phyloP scores from a whole-genome alignment of 2,113 vertebrate genomes.

The Lota lota region DNA sequence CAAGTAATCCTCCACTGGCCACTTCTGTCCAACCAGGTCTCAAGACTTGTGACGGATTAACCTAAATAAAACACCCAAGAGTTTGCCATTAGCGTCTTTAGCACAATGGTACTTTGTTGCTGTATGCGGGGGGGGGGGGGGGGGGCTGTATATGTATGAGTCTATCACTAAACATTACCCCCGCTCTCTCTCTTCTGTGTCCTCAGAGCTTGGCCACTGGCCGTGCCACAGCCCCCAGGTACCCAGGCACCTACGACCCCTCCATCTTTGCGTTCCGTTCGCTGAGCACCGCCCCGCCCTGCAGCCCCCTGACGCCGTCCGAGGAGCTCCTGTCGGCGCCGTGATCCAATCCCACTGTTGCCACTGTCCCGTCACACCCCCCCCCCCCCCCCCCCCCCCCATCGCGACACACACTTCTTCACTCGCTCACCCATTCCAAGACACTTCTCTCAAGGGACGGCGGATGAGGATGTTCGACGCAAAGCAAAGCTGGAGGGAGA shows the following conservation, averaged over 20 bases:
- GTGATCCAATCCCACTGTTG: constrained; percentile 67
- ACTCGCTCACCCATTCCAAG: constrained; percentile 31
- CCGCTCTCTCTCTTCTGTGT: constrained; percentile 12
- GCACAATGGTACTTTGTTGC: neutral
- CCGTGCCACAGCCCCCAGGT: constrained; percentile 72
- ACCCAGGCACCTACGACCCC: constrained; percentile 77
- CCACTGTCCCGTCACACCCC: neutral
- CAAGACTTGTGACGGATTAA: no score
- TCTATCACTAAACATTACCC: neutral
- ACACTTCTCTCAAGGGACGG: constrained; percentile 17
- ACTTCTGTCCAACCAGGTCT: no score
- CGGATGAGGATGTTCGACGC: constrained; percentile 31
- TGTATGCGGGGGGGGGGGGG: neutral
- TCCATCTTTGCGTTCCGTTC: constrained; percentile 88
- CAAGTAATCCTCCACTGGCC: no score
- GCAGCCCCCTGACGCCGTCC: constrained; percentile 78
- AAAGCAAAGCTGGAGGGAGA: constrained; percentile 3
- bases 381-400: neutral
- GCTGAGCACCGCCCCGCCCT: constrained; percentile 82
- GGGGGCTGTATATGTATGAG: neutral
- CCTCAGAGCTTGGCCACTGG: constrained; percentile 73
- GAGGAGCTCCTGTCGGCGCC: constrained; percentile 81
- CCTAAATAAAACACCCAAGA: constrained; percentile 1
- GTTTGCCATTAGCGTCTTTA: neutral
- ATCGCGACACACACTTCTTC: constrained; percentile 32